Evolutionary conservation across 2,797 vertebrate species (phyloP), one percentile per base, ranked within the genome.

Genomic region (Tamandua tetradactyla): DNA sequence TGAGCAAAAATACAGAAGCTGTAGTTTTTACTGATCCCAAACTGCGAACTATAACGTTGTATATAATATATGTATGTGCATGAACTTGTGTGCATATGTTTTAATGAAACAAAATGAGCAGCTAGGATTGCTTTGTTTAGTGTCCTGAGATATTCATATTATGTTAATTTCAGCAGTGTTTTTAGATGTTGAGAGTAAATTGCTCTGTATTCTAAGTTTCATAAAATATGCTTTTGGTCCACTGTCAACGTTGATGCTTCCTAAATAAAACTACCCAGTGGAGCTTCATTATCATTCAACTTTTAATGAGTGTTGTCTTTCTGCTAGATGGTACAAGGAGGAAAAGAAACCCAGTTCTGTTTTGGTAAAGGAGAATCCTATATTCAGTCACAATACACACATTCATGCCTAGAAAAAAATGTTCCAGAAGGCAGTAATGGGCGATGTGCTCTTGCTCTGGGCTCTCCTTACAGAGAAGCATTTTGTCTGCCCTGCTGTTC

Each of bases 391-490:
- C 30, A 89, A 25, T 87, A 52, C 13, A 84, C 66, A 82, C 44
- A 87, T 23, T 93, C 93, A 88, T 62, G 40, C 87, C 37, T 94
- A 5, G n/a, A 92, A 94, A 92, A 94, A 88, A 89, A 80, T 59
- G 32, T 75, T 91, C 59, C 4, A 18, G 57, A 89, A 95, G 64
- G 76, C 32, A 93, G 14, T 68, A 78, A 93, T 59, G 42, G 52
- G 62, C 47, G 94, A 40, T 79, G 25, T 79, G 30, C 55, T 96
- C 57, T 96, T 90, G 69, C 86, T 96, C 25, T 86, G 42, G 47
- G 27, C 32, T 94, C 49, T 93, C 69, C 81, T 80, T 88, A 91
- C 69, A 47, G 68, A 85, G n/a, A 96, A 76, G 74, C 61, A 76
- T 88, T 92, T 93, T 82, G 91, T 94, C 59, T 88, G 32, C 61